These are phyloP conservation scores for Himalopsyche phryganea DNA, from an alignment of 1,140 invertebrate species.

Conservation along the genomic window DNA sequence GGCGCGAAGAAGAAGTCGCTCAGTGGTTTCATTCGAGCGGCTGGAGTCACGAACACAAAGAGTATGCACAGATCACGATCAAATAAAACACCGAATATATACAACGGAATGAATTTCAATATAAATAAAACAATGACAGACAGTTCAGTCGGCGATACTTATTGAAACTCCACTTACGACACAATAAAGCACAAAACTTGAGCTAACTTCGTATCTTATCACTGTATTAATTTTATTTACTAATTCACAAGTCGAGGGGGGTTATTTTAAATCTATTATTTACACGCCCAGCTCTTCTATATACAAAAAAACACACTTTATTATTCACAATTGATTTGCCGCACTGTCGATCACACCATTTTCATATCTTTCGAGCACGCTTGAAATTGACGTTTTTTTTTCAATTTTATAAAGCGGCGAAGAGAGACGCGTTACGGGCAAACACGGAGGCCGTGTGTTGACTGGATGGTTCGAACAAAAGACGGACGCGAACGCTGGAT, in stretches of 20 bases:
- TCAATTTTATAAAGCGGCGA: background rate
- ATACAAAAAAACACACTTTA: slow-evolving; percentile 37
- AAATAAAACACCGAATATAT: slow-evolving; percentile 10
- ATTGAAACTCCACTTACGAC: no score
- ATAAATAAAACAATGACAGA: no score
- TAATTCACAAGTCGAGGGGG: no score
- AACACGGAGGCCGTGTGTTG: slow-evolving; percentile 26
- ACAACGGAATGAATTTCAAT: no score
- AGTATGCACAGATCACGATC: no score
- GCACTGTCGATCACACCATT: slow-evolving; percentile 30
- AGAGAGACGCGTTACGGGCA: slow-evolving; percentile 10
- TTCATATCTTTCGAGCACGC: background rate
- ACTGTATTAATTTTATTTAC: no score
- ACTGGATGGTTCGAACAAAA: slow-evolving; percentile 17
- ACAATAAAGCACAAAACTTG: slow-evolving; percentile 1
- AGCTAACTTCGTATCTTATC: no score
- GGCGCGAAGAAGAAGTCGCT: slow-evolving; percentile 65
- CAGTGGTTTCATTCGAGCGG: slow-evolving; percentile 66
- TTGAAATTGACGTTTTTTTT: background rate
- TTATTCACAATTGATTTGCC: slow-evolving; percentile 23
- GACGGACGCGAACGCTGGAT: slow-evolving; percentile 4
- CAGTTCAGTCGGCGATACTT: no score
- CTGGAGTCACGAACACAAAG: slow-evolving; percentile 20
- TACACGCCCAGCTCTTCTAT: slow-evolving; percentile 9
- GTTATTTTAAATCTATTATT: background rate